These are phyloP conservation scores for Andricus curvator DNA, from an alignment of 2,888 invertebrate genomes.

Conservation along the genomic window DNA sequence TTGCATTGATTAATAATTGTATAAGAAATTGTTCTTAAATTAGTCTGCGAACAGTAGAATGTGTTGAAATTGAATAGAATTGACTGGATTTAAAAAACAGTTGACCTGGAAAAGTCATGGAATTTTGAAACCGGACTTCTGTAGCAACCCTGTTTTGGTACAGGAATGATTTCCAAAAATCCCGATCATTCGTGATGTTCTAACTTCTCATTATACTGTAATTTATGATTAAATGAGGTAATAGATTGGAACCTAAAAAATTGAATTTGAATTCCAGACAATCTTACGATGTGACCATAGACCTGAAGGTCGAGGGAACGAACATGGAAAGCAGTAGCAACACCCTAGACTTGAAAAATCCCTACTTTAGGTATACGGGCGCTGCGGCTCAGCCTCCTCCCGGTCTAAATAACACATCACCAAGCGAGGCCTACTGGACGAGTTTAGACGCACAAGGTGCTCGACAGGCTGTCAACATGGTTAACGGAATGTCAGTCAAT, in stretches of 20 bases:
- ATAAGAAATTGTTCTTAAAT: too few species aligned
- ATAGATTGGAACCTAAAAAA: background rate
- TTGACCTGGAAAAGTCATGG: too few species aligned
- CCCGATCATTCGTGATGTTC: too few species aligned
- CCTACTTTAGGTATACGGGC: conserved; percentile 98
- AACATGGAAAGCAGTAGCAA: conserved; percentile 90
- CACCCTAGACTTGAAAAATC: conserved; percentile 97
- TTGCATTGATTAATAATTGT: too few species aligned
- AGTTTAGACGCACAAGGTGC: conserved; percentile 88
- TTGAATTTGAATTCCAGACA: conserved; percentile 82
- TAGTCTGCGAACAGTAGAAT: too few species aligned
- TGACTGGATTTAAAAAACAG: too few species aligned
- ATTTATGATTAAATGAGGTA: too few species aligned
- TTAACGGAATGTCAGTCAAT: conserved; percentile 87
- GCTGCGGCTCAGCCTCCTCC: conserved; percentile 96
- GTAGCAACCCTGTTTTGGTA: too few species aligned
- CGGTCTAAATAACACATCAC: conserved; percentile 93
- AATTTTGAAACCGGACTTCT: too few species aligned
- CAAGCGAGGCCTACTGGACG: conserved; percentile 95
- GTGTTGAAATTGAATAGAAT: too few species aligned
- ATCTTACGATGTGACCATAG: conserved; percentile 99
- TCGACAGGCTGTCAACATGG: conserved; percentile 85
- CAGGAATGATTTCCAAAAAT: too few species aligned
- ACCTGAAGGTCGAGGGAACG: conserved; percentile 93
- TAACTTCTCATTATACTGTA: too few species aligned